Base-by-base conservation (phyloP, 2,888 invertebrate species). In the Caenorhabditis panamensis region DNA sequence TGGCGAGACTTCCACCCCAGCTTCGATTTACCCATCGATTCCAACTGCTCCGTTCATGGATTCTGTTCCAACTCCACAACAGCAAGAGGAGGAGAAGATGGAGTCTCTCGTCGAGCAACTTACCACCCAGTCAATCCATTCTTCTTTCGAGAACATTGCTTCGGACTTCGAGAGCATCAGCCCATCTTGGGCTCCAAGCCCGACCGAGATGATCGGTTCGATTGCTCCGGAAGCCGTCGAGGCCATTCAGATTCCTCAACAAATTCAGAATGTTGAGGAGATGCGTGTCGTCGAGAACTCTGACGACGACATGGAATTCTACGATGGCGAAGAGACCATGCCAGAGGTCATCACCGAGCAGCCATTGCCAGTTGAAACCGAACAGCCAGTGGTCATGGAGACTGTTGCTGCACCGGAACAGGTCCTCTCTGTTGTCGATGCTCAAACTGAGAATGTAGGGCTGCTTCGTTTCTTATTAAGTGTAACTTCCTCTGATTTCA, bases 141-240 rank as follows among this genome's bases (percentile, higher is more conserved):
- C 73, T 2, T 73, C 73, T 0, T 73, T 73, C 22, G 73, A 73
- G 53, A 73, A 73, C 64, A 73, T 73, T 37, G 20, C 73, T 13
- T 73, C 73, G 0, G 73, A 73, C 31, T 51, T 73, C 13, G 73
- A 73, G 26, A 53, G 53, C 22, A 28, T 59, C 66, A 56, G 51
- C 31, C 37, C 64, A 18, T 41, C 64, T 6, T 66, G 58, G 58
- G 58, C n/a, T n/a, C n/a, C 24, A 31, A 20, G 53, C 24, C 26
- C 54, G 28, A 9, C 41, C 13, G 41, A 41, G 13, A 6, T 13
- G 16, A 16, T 16, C 13, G 41, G 13, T 41, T 5, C 41, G 8
- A 41, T 13, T 3, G 41, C 41, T 13, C 41, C 41, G 13, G 41
- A 41, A 41, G 5, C 41, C 41, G 41, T 41, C 13, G 41, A 28